phyloP scores from a whole-genome alignment of 2,888 invertebrate species.

The Dynastes hyllus region DNA sequence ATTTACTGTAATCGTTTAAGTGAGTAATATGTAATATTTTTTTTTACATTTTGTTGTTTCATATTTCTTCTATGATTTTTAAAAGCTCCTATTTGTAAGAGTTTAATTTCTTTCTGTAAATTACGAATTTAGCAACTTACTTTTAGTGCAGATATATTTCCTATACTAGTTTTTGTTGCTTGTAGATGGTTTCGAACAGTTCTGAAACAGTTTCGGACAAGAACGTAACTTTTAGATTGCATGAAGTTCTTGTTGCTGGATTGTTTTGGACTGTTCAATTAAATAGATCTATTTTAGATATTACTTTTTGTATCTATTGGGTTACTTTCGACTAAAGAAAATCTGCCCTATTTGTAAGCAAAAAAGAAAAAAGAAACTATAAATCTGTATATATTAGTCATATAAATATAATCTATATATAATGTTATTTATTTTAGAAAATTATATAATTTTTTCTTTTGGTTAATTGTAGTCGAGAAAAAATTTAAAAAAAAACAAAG shows the following conservation, averaged over 20 bases:
- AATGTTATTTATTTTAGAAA: constrained; percentile 45
- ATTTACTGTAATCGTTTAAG: constrained; percentile 18
- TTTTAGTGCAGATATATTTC: constrained; percentile 16
- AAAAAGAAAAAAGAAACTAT: constrained; percentile 24
- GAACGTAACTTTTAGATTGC: too few species aligned
- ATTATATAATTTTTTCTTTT: constrained; percentile 14
- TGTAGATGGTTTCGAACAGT: not conserved
- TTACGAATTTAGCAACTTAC: constrained; percentile 21
- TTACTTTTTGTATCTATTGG: constrained; percentile 6
- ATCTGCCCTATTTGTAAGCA: constrained; percentile 38
- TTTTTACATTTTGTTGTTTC: constrained; percentile 36
- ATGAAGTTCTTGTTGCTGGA: too few species aligned
- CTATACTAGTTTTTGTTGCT: constrained; percentile 1
- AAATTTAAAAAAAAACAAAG: not conserved
- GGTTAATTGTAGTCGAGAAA: constrained; percentile 24
- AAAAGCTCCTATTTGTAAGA: constrained; percentile 28
- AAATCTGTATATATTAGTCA: constrained; percentile 35
- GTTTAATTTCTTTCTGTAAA: constrained; percentile 13
- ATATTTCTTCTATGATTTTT: constrained; percentile 10
- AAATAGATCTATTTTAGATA: not conserved
- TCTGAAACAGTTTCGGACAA: not conserved
- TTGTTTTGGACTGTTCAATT: too few species aligned
- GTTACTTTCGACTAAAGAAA: not conserved
- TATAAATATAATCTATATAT: constrained; percentile 21
- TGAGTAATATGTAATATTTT: constrained; percentile 24